Conservation (phyloP, 2,888 invertebrate species). For the Cheiracanthium punctorium region DNA sequence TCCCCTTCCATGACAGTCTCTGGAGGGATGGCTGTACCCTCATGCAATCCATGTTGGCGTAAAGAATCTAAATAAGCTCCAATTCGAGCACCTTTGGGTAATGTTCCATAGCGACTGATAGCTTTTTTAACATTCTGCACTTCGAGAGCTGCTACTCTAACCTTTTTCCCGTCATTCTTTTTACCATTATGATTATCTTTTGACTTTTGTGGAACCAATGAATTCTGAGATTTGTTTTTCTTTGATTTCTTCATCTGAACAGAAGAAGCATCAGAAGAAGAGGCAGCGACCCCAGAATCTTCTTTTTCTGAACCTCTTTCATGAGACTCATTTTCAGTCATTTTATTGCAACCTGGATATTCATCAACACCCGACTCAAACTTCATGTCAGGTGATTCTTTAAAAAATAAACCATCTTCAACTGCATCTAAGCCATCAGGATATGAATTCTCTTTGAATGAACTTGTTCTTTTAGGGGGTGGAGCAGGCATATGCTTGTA, state of each 20-base stretch:
- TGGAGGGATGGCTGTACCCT: conserved; percentile 69
- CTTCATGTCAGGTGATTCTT: conserved; percentile 44
- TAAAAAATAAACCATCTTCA: conserved; percentile 46
- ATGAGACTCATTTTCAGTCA: conserved; percentile 40
- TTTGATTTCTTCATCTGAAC: conserved; percentile 61
- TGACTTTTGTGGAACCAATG: conserved; percentile 31
- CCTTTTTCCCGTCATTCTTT: conserved; percentile 74
- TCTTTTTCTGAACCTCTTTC: conserved; percentile 56
- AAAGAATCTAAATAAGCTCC: conserved; percentile 97
- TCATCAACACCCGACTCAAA: conserved; percentile 53
- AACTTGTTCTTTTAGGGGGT: conserved; percentile 94
- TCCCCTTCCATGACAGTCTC: conserved; percentile 68
- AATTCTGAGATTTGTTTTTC: conserved; percentile 52
- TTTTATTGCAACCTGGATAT: conserved; percentile 41
- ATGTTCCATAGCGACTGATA: conserved; percentile 92
- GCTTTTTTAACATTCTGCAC: conserved; percentile 96
- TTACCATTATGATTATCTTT: conserved; percentile 47
- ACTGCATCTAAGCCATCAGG: conserved; percentile 60
- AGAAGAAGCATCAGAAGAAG: conserved; percentile 56
- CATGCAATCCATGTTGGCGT: conserved; percentile 83
- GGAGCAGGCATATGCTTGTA: conserved; percentile 94
- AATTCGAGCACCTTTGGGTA: conserved; percentile 96
- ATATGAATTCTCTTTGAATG: conserved; percentile 88
- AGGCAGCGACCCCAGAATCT: conserved; percentile 53
- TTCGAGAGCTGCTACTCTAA: conserved; percentile 93